A percentile compares a stretch with the other conserved stretches of the same genome.
phyloP scores from a whole-genome alignment of 2,888 invertebrate genomes.

The Chouioia cunea region DNA sequence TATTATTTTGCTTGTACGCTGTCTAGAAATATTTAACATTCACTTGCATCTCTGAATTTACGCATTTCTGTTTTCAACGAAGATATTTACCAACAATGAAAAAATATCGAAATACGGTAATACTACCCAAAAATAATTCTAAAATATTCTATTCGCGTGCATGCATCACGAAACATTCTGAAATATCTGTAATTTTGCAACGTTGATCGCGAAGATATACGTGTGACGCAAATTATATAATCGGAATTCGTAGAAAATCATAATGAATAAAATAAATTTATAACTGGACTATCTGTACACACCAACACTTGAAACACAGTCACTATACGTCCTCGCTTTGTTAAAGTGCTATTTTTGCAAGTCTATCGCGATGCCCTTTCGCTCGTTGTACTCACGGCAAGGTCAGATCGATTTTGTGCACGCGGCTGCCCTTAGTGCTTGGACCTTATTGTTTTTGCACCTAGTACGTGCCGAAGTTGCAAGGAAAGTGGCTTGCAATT shows the following conservation, averaged over 20 bases:
- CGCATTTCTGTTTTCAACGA: background rate
- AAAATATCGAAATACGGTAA: slow-evolving; percentile 3
- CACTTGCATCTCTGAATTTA: too few relatives aligned
- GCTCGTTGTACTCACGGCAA: slow-evolving; percentile 5
- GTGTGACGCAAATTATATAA: too few relatives aligned
- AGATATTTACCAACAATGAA: background rate
- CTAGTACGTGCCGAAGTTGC: background rate
- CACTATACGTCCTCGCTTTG: background rate
- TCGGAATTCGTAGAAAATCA: too few relatives aligned
- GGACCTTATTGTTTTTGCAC: background rate
- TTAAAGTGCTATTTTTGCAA: slow-evolving; percentile 38
- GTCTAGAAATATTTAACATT: too few relatives aligned
- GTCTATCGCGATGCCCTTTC: slow-evolving; percentile 32
- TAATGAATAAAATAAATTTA: too few relatives aligned
- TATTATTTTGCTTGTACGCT: background rate
- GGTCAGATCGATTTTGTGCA: slow-evolving; percentile 37
- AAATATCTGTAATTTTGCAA: slow-evolving; percentile 2
- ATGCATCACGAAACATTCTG: slow-evolving; percentile 18
- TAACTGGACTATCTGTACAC: background rate
- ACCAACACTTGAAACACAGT: background rate
- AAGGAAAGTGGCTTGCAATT: slow-evolving; percentile 4
- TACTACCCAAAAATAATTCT: slow-evolving; percentile 15
- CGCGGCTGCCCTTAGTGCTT: background rate
- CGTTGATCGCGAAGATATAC: background rate
- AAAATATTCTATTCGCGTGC: slow-evolving; percentile 23